Conservation (phyloP, 1,140 invertebrate species). For the Caenorhabditis remanei region DNA sequence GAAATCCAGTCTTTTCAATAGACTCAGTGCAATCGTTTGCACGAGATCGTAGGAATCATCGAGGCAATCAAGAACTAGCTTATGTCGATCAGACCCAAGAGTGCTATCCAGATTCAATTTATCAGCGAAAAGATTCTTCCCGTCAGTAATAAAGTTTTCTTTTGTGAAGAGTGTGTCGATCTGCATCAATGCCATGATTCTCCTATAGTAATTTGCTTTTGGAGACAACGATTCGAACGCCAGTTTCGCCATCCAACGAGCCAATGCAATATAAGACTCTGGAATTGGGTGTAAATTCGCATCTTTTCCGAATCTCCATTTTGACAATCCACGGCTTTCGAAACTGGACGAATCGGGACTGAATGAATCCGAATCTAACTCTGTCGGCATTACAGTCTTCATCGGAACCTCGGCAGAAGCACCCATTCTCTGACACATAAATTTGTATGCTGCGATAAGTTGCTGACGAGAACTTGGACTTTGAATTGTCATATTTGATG, state of each 20-base stretch:
- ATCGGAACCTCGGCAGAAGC: constrained; percentile 40
- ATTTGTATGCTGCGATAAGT: constrained; percentile 62
- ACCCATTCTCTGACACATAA: constrained; percentile 38
- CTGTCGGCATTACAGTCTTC: neutral
- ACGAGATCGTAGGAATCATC: constrained; percentile 64
- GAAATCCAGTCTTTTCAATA: constrained; percentile 32
- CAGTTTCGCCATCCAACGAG: constrained; percentile 50
- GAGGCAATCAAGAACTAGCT: constrained; percentile 52
- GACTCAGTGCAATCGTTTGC: constrained; percentile 53
- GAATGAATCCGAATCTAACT: constrained; percentile 11
- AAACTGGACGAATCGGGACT: constrained; percentile 56
- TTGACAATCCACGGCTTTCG: neutral
- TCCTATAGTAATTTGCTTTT: constrained; percentile 66
- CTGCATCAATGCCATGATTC: constrained; percentile 57
- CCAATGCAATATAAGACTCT: constrained; percentile 1
- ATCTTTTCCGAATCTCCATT: constrained; percentile 3
- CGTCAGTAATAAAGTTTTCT: constrained; percentile 29
- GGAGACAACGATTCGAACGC: constrained; percentile 58
- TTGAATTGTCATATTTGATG: constrained; percentile 64
- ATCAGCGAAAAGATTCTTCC: constrained; percentile 24
- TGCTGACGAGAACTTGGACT: constrained; percentile 63
- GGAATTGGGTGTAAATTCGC: constrained; percentile 20
- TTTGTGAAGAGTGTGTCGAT: constrained; percentile 45
- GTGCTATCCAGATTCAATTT: constrained; percentile 31
- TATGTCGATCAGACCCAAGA: constrained; percentile 11